phyloP scores from a whole-genome alignment of 2,888 invertebrate genomes.

The Diachrysia chrysitis region DNA sequence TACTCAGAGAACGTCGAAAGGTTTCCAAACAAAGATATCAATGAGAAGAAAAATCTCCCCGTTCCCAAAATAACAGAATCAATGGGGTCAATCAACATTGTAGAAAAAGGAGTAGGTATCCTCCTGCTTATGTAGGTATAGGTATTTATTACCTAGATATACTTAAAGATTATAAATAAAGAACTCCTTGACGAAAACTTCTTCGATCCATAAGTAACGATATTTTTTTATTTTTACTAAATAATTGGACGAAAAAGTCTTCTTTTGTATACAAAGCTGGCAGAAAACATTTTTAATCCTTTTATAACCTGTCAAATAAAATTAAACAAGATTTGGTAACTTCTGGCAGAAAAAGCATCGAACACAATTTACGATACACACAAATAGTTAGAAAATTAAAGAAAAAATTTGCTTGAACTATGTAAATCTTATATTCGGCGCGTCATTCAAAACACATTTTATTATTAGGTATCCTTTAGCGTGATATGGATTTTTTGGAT shows the following conservation, averaged over 20 bases:
- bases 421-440: conserved; percentile 59
- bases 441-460: conserved; percentile 38
- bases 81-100: too few relatives aligned
- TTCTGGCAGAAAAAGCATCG: conserved; percentile 47
- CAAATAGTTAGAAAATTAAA: conserved; percentile 50
- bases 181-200: background rate
- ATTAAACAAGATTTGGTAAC: conserved; percentile 39
- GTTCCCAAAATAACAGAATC: too few relatives aligned
- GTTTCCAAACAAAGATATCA: too few relatives aligned
- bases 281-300: conserved; percentile 25
- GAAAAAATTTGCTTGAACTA: conserved; percentile 59
- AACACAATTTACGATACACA: conserved; percentile 40
- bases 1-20: too few relatives aligned
- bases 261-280: conserved; percentile 28
- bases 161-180: too few relatives aligned
- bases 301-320: conserved; percentile 28
- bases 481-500: conserved; percentile 80
- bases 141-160: too few relatives aligned
- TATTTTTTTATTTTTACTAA: background rate
- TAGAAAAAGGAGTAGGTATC: too few relatives aligned
- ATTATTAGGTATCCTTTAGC: conserved; percentile 23
- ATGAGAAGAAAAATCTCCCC: too few relatives aligned
- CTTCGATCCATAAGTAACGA: background rate
- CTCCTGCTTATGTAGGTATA: too few relatives aligned
- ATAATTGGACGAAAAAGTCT: background rate